Evolutionary conservation across 2,888 invertebrate genomes (phyloP), one percentile per base, ranked within the genome.

Genomic region (Tenthredo livida): DNA sequence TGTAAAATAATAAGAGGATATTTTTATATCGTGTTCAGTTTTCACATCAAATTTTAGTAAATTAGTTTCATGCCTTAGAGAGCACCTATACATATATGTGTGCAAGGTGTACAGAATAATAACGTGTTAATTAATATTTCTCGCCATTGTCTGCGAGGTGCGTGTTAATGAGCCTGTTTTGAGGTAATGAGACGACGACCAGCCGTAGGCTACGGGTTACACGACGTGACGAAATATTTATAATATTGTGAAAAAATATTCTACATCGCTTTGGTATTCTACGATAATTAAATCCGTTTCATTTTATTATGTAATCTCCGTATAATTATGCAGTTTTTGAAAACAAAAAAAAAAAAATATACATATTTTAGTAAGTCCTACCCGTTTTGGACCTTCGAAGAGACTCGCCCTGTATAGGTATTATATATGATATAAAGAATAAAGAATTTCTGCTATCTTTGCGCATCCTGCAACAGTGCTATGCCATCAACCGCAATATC

Each of bases 211-310:
- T 5, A 33, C 29, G 21, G 21, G 21, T 61, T 10, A 10, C 61
- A 61, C 61, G 25, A 61, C 25, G 61, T 25, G 25, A 25, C 25
- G 61, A 25, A 61, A 61, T 61, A 61, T 61, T 61, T 61, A 12
- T 37, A 37, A 37, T 33, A 29, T 37, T 54, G n/a, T 54, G 54
- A 54, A n/a, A 54, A 54, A n/a, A 54, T 54, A 54, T 54, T 54
- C n/a, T 70, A 70, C 15, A 12, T 37, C 29, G 43, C 12, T n/a
- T 47, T 73, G 21, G n/a, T 73, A 4, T 47, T 25, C 25, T 15
- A 25, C 15, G 73, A 47, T 73, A 25, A 73, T 73, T 47, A 73
- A 21, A 33, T 43, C 40, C 73, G n/a, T 73, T 73, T 73, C 25
- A 73, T 21, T 47, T 5, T 25, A 15, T 47, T 73, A 25, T 15